Conservation (phyloP, 2,113 vertebrate genomes). For the Bombycilla garrulus region DNA sequence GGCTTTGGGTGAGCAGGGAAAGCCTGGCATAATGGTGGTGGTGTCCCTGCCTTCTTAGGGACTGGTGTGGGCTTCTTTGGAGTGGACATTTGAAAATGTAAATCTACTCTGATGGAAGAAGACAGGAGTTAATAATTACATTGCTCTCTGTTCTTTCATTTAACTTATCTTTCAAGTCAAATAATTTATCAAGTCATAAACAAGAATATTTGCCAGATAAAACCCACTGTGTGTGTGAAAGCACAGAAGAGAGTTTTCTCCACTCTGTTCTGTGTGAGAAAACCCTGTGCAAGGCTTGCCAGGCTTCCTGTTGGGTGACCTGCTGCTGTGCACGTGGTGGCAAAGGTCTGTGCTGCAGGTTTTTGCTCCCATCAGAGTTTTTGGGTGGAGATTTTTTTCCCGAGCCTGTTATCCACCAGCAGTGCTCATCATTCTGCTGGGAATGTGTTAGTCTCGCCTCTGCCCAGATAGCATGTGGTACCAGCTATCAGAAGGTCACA, state of each 20-base stretch:
- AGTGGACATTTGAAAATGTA: not conserved
- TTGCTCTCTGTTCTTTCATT: not conserved
- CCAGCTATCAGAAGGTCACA: not conserved
- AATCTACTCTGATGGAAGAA: not conserved
- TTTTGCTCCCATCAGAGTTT: not conserved
- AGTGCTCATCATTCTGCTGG: not conserved
- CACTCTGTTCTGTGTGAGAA: not conserved
- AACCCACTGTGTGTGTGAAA: not conserved
- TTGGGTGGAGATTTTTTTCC: not conserved
- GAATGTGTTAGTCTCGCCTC: not conserved
- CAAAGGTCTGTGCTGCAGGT: not conserved
- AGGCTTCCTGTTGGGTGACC: not conserved
- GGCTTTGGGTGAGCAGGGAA: not conserved
- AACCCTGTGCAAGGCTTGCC: not conserved
- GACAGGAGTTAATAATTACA: not conserved
- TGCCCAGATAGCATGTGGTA: not conserved
- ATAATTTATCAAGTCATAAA: not conserved
- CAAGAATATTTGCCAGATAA: not conserved
- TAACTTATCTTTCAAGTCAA: not conserved
- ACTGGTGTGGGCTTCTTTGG: not conserved
- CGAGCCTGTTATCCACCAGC: fast-evolving
- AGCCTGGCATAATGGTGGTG: not conserved
- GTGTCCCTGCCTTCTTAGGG: not conserved
- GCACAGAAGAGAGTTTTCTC: not conserved
- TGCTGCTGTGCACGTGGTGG: fast-evolving